phyloP scores from a whole-genome alignment of 2,888 invertebrate species.

The Drosophila meridiana region DNA sequence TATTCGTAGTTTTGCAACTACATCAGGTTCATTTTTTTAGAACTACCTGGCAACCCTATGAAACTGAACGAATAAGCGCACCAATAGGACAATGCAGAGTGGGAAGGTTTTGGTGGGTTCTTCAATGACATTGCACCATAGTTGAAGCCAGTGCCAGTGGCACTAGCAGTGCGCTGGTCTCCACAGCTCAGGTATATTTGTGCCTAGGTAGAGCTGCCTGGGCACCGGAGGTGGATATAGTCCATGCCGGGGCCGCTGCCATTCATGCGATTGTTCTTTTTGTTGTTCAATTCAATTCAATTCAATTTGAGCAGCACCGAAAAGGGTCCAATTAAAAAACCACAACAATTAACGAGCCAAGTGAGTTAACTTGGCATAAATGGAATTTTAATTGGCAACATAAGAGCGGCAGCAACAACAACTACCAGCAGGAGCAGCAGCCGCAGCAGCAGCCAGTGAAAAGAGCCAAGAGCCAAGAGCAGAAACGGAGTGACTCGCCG shows the following conservation, averaged over 20 bases:
- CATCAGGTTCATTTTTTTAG: too few relatives aligned
- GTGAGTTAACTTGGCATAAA: constrained; percentile 83
- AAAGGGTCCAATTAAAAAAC: constrained; percentile 83
- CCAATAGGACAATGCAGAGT: constrained; percentile 43
- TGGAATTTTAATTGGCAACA: constrained; percentile 84
- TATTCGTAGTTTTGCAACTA: too few relatives aligned
- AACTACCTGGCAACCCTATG: constrained; percentile 33
- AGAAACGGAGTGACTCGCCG: constrained; percentile 62
- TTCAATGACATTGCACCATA: constrained; percentile 29
- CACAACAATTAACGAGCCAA: constrained; percentile 83
- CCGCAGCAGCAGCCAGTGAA: constrained; percentile 31
- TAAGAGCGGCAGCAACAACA: constrained; percentile 53
- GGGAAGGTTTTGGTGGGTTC: constrained; percentile 20
- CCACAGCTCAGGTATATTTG: constrained; percentile 3
- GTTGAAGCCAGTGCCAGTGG: constrained; percentile 13
- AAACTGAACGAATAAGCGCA: constrained; percentile 41
- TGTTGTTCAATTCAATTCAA: constrained; percentile 76
- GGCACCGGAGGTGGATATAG: constrained; percentile 8
- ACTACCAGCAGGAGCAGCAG: background rate
- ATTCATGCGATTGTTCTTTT: constrained; percentile 55
- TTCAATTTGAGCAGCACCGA: constrained; percentile 71
- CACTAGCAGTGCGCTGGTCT: constrained; percentile 13
- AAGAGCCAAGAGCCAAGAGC: constrained; percentile 44
- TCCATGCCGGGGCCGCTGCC: constrained; percentile 26
- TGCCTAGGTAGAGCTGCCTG: background rate